Evolutionary conservation across 2,113 vertebrate species (phyloP), one percentile per base, ranked within the genome.

Genomic region (Herpetotheres cachinnans): DNA sequence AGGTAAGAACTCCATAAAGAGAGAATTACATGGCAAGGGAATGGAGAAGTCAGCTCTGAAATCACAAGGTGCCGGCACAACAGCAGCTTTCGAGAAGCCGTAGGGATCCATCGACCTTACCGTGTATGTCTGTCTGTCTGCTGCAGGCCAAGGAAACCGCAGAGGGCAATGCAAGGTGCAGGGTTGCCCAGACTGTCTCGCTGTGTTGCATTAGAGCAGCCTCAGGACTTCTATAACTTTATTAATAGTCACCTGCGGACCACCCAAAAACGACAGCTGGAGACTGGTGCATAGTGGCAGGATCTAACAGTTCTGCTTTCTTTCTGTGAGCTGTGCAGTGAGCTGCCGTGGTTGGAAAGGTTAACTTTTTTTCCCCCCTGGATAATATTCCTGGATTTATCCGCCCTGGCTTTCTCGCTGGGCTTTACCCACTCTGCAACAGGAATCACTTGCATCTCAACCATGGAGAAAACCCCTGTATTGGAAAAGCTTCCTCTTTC

Each of bases 1-100:
- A 94, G 80, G 63, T 83, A 90, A 87, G 81, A 55, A 36, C 81
- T 90, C 78, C 67, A 95, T 95, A 93, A 91, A 56, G 63, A 63
- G 55, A 78, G 78, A 93, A 92, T 80, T 81, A 93, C 77, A 55
- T 0, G 3, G 78, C 85, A 67, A 46, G 61, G 44, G 89, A 46
- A 77, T 16, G 40, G 36, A 90, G 89, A 78, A 89, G 69, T 13
- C 21, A 2, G 42, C 82, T 84, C 38, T 1, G 19, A 86, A 88
- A 82, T 92, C 93, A 94, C 86, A 58, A 86, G 80, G 58, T 89
- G 38, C 59, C 76, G 63, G 61, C 58, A 52, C 14, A 90, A 38
- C 66, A 54, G 74, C 76, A 83, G 91, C 27, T 86, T 91, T 62
- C 0, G 0, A 86, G 87, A n/a, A 94, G 78, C 93, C 59, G 59